Evolutionary conservation across 2,797 vertebrate genomes (phyloP).

Genomic region (Sebastes flavidus): DNA sequence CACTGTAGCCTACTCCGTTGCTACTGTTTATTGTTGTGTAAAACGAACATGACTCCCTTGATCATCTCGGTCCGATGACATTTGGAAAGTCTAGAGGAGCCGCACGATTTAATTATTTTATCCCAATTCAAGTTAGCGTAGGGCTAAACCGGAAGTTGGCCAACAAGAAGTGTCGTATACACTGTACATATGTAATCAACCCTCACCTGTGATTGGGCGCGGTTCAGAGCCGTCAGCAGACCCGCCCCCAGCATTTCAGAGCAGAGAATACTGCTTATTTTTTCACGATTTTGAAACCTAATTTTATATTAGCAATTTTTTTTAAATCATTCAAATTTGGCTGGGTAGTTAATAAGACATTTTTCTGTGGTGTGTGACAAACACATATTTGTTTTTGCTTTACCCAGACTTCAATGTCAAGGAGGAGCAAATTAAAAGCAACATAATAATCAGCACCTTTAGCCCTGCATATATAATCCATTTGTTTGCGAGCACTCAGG

Average conservation of each 20-base stretch:
- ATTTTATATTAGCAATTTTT: too few relatives aligned
- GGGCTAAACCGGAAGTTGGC: not conserved
- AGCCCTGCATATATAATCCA: not conserved
- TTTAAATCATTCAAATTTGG: not conserved
- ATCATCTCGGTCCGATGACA: not conserved
- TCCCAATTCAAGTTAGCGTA: not conserved
- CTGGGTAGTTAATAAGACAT: not conserved
- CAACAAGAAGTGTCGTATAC: not conserved
- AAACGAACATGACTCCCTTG: rapidly evolving
- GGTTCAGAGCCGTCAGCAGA: not conserved
- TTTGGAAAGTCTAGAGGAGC: not conserved
- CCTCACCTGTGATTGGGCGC: rapidly evolving
- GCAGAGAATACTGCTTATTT: too few relatives aligned
- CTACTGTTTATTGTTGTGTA: not conserved
- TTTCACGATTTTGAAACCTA: too few relatives aligned
- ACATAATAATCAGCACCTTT: constrained; percentile 7
- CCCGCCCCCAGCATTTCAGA: not conserved
- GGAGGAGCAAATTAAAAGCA: constrained; percentile 8
- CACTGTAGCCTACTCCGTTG: not conserved
- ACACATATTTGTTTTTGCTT: not conserved
- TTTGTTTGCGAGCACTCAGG: not conserved
- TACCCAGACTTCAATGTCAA: not conserved
- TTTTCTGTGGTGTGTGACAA: not conserved
- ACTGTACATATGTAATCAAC: not conserved
- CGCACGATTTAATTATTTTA: not conserved